A percentile compares a stretch with the other conserved stretches of the same genome.
Evolutionary conservation across 2,797 vertebrate species (phyloP).

Genomic region (Micropoecilia bifurca): DNA sequence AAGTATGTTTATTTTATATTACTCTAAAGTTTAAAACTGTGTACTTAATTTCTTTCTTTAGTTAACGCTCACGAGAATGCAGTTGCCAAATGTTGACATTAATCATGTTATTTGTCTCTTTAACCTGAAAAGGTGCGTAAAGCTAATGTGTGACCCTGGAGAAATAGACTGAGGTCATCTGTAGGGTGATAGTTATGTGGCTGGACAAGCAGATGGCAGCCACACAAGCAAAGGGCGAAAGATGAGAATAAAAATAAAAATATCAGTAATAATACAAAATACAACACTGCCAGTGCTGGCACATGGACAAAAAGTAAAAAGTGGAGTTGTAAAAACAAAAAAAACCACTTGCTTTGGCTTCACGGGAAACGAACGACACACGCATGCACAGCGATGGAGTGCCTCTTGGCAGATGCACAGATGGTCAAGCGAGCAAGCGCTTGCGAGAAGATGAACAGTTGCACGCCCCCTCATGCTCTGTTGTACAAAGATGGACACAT

Average conservation of each 20-base stretch:
- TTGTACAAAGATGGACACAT: constrained; percentile 55
- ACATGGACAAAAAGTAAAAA: constrained; percentile 1
- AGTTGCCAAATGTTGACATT: background rate
- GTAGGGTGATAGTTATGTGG: constrained; percentile 20
- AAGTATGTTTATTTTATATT: background rate
- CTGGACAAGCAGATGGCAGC: background rate
- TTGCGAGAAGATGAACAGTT: constrained; percentile 54
- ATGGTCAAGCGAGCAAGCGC: constrained; percentile 48
- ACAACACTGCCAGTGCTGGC: constrained; percentile 6
- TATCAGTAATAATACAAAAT: background rate
- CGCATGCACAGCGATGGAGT: constrained; percentile 12
- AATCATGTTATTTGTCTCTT: background rate
- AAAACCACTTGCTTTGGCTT: constrained; percentile 14
- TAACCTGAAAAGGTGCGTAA: background rate
- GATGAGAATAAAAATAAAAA: background rate
- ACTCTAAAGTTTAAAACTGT: background rate
- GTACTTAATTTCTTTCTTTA: background rate
- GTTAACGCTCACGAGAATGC: background rate
- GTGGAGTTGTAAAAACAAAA: background rate
- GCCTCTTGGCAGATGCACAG: constrained; percentile 53
- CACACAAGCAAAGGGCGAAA: background rate
- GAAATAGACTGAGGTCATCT: constrained; percentile 35
- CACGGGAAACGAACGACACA: constrained; percentile 26
- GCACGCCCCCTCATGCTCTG: constrained; percentile 52
- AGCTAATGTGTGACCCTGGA: constrained; percentile 43